Conservation (phyloP, 2,113 vertebrate genomes). For the Saguinus imperator region DNA sequence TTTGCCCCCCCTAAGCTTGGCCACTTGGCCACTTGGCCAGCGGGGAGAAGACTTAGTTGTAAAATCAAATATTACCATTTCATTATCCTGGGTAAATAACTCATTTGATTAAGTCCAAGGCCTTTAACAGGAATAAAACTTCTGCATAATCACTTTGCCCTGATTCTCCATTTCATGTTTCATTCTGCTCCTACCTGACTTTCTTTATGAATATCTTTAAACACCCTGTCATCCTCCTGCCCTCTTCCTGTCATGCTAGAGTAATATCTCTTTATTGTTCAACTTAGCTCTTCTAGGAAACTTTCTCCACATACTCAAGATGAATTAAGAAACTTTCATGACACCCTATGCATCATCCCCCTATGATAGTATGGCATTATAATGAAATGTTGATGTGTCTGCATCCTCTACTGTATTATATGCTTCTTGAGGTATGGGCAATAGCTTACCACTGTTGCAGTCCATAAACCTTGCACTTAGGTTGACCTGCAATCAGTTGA, state of each 20-base stretch:
- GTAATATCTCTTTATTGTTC: background rate
- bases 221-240: rapidly evolving
- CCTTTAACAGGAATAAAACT: background rate
- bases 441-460: background rate
- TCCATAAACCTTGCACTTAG: background rate
- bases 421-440: background rate
- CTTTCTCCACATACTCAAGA: background rate
- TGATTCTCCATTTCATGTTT: background rate
- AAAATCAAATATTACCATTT: background rate
- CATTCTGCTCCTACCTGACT: background rate
- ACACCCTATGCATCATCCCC: rapidly evolving
- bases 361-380: rapidly evolving
- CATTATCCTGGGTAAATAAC: background rate
- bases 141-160: rapidly evolving
- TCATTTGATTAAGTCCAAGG: background rate
- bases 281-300: background rate
- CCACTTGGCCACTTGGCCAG: background rate
- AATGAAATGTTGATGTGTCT: background rate
- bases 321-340: background rate
- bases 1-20: background rate
- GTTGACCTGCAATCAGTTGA: background rate
- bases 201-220: background rate
- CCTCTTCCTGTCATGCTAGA: background rate
- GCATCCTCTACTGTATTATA: background rate
- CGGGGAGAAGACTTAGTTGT: rapidly evolving